Evolutionary conservation across 2,113 vertebrate genomes (phyloP), one percentile per base, ranked within the genome.

Genomic region (Catharus fuscescens): DNA sequence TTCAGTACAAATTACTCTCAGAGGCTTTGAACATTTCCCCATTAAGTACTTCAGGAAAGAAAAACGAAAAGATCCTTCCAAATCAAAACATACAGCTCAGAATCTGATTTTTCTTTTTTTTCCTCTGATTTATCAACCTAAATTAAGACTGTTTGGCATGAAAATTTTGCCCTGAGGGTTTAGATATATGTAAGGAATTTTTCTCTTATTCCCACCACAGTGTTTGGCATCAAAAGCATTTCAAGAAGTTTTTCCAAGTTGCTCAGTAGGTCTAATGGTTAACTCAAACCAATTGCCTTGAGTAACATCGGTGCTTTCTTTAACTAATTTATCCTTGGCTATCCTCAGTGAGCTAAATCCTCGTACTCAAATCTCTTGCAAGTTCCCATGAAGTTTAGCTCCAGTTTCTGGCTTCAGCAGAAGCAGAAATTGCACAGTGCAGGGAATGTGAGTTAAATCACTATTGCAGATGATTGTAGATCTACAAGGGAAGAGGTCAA

Each of bases 311-410:
- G 23, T 65, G 48, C 6, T 79, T 78, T 74, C 69, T 91, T 81
- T 47, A 72, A 73, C 74, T 64, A 50, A 57, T 89, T 85, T 79
- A 14, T 76, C 72, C 36, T 91, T 72, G 66, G n/a, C 57, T 82
- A 6, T 84, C 45, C 69, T 56, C 74, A 93, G 61, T n/a, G 50
- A 79, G 70, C 24, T 94, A 90, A 91, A 82, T 74, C 53, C 20
- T 3, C 40, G n/a, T 81, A 50, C 57, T 87, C 72, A 78, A 84
- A 48, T 42, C 70, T 65, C 32, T 65, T 60, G 25, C 57, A 85
- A 82, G 85, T 93, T 96, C 73, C 93, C 66, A 57, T 90, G 88
- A 95, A 96, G 74, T 80, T 93, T 62, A 88, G 52, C 52, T 93
- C 38, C 38, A 80, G 54, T 34, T 86, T 85, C 73, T 90, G 18